phyloP scores from a whole-genome alignment of 2,113 vertebrate genomes.

The Osmerus eperlanus region DNA sequence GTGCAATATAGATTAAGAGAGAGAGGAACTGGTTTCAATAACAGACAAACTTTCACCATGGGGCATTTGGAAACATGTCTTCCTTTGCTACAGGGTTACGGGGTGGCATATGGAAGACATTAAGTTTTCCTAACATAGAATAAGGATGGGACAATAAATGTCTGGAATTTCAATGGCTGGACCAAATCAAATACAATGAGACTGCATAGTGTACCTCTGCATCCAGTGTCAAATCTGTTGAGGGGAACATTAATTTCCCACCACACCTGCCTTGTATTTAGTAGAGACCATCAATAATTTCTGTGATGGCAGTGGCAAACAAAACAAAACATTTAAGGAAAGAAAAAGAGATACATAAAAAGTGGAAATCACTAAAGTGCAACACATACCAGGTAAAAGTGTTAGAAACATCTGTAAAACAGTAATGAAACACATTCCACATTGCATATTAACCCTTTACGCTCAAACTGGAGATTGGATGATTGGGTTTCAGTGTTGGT shows the following conservation, averaged over 20 bases:
- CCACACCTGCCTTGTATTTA: constrained; percentile 52
- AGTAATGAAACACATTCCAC: constrained; percentile 49
- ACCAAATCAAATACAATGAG: constrained; percentile 48
- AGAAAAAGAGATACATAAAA: constrained; percentile 8
- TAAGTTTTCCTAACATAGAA: constrained; percentile 57
- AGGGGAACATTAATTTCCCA: constrained; percentile 38
- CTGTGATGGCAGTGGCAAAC: constrained; percentile 48
- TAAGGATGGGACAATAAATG: constrained; percentile 65
- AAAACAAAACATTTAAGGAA: constrained; percentile 33
- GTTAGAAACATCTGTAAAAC: constrained; percentile 53
- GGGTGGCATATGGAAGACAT: constrained; percentile 66
- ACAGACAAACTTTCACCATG: constrained; percentile 55
- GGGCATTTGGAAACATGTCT: constrained; percentile 64
- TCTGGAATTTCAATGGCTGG: constrained; percentile 55
- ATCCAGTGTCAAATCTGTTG: constrained; percentile 41
- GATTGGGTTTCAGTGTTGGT: not conserved
- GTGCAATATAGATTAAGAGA: constrained; percentile 32
- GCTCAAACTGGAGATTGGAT: not conserved
- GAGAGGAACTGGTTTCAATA: constrained; percentile 44
- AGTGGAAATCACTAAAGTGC: constrained; percentile 35
- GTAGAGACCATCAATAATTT: constrained; percentile 60
- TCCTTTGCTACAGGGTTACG: constrained; percentile 49
- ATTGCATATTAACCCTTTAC: constrained; percentile 8
- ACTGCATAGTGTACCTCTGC: constrained; percentile 39
- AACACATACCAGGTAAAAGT: constrained; percentile 56